Conservation (phyloP, 2,888 invertebrate species). For the Mesorhabditis belari region DNA sequence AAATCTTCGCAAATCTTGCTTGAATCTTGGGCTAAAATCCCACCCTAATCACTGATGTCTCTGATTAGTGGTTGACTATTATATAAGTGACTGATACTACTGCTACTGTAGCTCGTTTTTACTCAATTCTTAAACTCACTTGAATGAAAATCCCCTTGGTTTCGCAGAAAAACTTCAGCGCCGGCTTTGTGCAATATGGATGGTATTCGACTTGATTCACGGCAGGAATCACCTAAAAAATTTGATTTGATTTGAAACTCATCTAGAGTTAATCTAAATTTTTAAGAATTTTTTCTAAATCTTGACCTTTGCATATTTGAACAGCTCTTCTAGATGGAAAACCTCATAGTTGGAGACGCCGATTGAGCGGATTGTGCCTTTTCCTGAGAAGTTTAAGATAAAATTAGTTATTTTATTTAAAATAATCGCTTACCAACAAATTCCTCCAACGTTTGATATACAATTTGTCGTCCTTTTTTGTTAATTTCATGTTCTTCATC, state of each 20-base stretch:
- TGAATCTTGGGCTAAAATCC: too few relatives aligned
- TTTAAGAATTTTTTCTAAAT: too few relatives aligned
- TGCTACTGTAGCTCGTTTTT: too few relatives aligned
- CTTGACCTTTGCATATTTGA: slow-evolving; percentile 29
- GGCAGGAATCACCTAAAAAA: slow-evolving; percentile 16
- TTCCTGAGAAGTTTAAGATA: not conserved
- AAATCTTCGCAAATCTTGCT: too few relatives aligned
- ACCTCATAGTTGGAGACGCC: slow-evolving; percentile 74
- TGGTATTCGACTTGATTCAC: slow-evolving; percentile 54
- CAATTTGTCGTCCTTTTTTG: not conserved
- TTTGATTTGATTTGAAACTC: not conserved
- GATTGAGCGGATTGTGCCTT: slow-evolving; percentile 60
- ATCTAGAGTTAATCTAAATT: not conserved
- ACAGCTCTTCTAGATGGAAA: slow-evolving; percentile 65
- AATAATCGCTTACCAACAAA: slow-evolving; percentile 19
- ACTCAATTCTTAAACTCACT: slow-evolving; percentile 4
- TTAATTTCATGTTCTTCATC: not conserved
- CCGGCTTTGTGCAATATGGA: slow-evolving; percentile 53
- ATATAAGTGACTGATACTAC: too few relatives aligned
- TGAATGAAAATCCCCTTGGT: slow-evolving; percentile 52
- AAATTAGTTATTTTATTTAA: not conserved
- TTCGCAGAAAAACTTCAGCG: slow-evolving; percentile 47
- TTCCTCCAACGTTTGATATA: not conserved
- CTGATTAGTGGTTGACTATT: too few relatives aligned
- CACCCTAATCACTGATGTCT: too few relatives aligned